Percentiles rank a stretch among this genome's conserved stretches.
These are phyloP conservation scores for Aphelocoma coerulescens DNA, from an alignment of 2,113 vertebrate species.

Conservation along the genomic window DNA sequence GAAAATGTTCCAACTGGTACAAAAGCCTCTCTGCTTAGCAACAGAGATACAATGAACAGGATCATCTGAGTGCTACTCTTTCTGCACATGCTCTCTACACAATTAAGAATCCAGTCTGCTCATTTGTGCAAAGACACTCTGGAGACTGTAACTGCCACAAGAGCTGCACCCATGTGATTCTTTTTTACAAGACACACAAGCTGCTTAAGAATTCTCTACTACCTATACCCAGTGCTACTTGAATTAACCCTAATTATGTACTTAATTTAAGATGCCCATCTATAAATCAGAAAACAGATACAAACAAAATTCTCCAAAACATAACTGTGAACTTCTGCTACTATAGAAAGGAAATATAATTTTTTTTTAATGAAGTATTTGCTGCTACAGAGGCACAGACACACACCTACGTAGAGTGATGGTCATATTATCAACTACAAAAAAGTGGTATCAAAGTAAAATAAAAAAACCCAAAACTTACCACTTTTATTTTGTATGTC, in stretches of 20 bases:
- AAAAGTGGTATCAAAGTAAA: background rate
- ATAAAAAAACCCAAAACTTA: background rate
- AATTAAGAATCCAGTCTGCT: background rate
- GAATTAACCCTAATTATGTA: background rate
- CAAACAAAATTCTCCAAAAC: background rate
- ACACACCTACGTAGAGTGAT: background rate
- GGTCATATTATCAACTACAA: background rate
- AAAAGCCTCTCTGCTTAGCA: constrained; percentile 56
- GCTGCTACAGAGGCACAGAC: background rate
- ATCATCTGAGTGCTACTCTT: background rate
- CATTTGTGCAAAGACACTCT: background rate
- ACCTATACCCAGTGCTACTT: background rate
- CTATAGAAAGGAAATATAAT: background rate
- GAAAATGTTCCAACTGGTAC: constrained; percentile 44
- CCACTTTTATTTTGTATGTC: background rate
- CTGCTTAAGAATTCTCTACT: background rate
- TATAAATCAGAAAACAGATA: background rate
- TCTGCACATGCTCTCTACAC: background rate
- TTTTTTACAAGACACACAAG: background rate
- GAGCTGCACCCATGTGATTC: background rate
- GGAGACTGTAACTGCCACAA: background rate
- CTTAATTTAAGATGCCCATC: background rate
- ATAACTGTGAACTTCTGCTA: background rate
- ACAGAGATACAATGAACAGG: constrained; percentile 18
- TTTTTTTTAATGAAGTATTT: background rate